phyloP scores from a whole-genome alignment of 1,140 invertebrate genomes.

The Drosophila ananassae region DNA sequence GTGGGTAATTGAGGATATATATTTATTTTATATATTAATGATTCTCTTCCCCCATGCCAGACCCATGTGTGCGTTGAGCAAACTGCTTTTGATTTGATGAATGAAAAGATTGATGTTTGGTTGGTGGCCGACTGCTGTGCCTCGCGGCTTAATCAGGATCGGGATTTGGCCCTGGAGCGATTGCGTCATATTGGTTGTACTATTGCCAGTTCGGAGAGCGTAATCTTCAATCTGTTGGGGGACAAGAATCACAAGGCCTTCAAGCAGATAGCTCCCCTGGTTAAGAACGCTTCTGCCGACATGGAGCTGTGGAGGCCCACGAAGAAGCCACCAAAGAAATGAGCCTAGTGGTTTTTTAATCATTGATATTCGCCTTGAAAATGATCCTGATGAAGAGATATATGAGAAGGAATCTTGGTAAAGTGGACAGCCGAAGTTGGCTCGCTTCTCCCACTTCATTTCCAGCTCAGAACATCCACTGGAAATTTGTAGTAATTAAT shows the following conservation, averaged over 20 bases:
- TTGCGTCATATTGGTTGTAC: constrained; percentile 91
- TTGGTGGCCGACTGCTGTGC: constrained; percentile 93
- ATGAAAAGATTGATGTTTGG: constrained; percentile 90
- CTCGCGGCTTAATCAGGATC: constrained; percentile 89
- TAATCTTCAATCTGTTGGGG: constrained; percentile 90
- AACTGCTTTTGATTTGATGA: constrained; percentile 92
- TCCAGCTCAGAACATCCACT: too few species aligned
- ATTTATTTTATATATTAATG: neutral
- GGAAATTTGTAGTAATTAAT: too few species aligned
- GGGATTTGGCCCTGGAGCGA: constrained; percentile 89
- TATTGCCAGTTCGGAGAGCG: constrained; percentile 91
- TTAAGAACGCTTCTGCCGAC: constrained; percentile 87
- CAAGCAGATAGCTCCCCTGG: constrained; percentile 88
- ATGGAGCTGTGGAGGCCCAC: constrained; percentile 81
- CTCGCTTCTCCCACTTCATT: too few species aligned
- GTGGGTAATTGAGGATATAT: constrained; percentile 68
- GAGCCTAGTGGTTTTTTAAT: constrained; percentile 55
- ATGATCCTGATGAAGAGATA: constrained; percentile 7
- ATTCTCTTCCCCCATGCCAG: constrained; percentile 70
- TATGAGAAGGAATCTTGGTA: too few species aligned
- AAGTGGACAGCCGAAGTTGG: too few species aligned
- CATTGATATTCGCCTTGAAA: constrained; percentile 25
- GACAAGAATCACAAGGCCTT: constrained; percentile 92
- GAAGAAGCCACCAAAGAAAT: constrained; percentile 62
- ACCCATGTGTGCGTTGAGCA: constrained; percentile 95